Percentiles rank a stretch among this genome's conserved stretches.
Evolutionary conservation across 2,888 invertebrate genomes (phyloP).

Genomic region (Tortricodes alternella): DNA sequence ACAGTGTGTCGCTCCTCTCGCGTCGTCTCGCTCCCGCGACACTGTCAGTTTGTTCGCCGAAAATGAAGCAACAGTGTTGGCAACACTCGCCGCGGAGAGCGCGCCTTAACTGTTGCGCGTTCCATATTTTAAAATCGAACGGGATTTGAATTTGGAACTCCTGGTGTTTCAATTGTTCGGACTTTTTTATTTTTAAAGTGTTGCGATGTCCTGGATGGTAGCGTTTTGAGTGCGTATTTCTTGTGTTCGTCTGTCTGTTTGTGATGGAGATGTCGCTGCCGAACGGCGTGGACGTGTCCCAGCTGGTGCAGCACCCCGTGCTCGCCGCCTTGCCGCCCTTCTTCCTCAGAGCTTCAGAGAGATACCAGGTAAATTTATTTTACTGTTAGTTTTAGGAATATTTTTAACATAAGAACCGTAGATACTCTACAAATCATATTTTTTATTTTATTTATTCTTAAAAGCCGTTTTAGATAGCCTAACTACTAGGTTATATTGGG

Average conservation of each 20-base stretch:
- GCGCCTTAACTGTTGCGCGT: conserved; percentile 56
- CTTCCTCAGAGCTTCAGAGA: conserved; percentile 93
- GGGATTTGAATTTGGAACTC: conserved; percentile 31
- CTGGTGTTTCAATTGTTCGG: conserved; percentile 28
- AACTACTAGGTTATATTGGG: no score
- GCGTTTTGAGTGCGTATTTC: conserved; percentile 36
- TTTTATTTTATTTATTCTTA: no score
- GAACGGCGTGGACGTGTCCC: conserved; percentile 92
- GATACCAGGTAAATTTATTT: conserved; percentile 87
- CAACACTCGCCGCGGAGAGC: conserved; percentile 57
- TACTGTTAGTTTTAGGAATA: not conserved
- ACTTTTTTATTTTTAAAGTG: conserved; percentile 32
- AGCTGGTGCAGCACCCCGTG: conserved; percentile 93
- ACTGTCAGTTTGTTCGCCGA: conserved; percentile 62
- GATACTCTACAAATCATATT: no score
- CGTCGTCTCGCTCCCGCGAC: conserved; percentile 58
- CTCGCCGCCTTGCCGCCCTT: conserved; percentile 93
- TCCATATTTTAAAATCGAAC: conserved; percentile 27
- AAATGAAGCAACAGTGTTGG: conserved; percentile 79
- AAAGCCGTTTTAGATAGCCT: no score
- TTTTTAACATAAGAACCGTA: no score
- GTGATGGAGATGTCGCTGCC: conserved; percentile 89
- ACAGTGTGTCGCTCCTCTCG: conserved; percentile 75
- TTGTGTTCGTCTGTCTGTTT: conserved; percentile 36
- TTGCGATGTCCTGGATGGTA: conserved; percentile 34